These are phyloP conservation scores for Condylostylus longicornis DNA, from an alignment of 1,140 invertebrate genomes.

Conservation along the genomic window DNA sequence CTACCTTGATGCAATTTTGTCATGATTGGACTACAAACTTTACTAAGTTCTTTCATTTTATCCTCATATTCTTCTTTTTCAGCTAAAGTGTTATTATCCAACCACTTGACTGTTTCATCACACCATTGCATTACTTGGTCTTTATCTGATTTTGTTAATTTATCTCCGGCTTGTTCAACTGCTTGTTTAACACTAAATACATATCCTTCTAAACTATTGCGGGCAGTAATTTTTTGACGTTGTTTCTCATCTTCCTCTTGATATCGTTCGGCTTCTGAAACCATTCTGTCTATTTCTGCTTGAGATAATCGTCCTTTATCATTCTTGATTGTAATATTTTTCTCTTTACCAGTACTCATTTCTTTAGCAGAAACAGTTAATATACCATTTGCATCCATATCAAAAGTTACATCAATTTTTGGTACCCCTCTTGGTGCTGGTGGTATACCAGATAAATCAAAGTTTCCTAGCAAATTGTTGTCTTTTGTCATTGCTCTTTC, in stretches of 20 bases:
- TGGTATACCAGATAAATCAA: slow-evolving; percentile 59
- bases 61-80: slow-evolving; percentile 46
- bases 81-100: slow-evolving; percentile 41
- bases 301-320: slow-evolving; percentile 61
- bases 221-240: slow-evolving; percentile 44
- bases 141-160: slow-evolving; percentile 16
- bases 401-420: slow-evolving; percentile 53
- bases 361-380: slow-evolving; percentile 44
- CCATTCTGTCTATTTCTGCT: slow-evolving; percentile 57
- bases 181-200: slow-evolving; percentile 59
- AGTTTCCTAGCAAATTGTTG: slow-evolving; percentile 56
- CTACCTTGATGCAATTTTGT: slow-evolving; percentile 34
- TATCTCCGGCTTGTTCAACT: slow-evolving; percentile 25
- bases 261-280: slow-evolving; percentile 47
- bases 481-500: slow-evolving; percentile 52
- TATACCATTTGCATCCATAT: slow-evolving; percentile 53
- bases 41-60: slow-evolving; percentile 36
- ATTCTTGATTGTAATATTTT: slow-evolving; percentile 67
- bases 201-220: slow-evolving; percentile 66
- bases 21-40: slow-evolving; percentile 38
- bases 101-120: slow-evolving; percentile 34
- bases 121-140: slow-evolving; percentile 25
- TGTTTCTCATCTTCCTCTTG: slow-evolving; percentile 45
- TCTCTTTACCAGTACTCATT: slow-evolving; percentile 33
- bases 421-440: slow-evolving; percentile 55